Percentiles rank a stretch among this genome's conserved stretches.
Evolutionary conservation across 2,797 vertebrate species (phyloP).

Genomic region (Mus spretus): DNA sequence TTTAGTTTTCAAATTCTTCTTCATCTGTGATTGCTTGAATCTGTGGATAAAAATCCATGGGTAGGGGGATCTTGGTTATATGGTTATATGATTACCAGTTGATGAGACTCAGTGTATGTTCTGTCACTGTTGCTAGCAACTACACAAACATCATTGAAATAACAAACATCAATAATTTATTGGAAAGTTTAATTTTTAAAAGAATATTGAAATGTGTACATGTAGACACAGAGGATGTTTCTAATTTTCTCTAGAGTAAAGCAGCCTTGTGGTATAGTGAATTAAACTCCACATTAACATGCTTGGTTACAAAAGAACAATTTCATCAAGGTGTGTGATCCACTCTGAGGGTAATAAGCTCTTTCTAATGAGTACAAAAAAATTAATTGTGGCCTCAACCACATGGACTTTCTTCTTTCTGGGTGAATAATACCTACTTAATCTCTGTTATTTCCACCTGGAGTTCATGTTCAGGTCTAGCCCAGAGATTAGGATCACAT

Average conservation of each 20-base stretch:
- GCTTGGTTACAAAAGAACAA: not conserved
- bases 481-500: not conserved
- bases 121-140: not conserved
- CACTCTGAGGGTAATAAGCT: constrained; percentile 9
- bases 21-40: not conserved
- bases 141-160: not conserved
- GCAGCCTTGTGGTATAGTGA: not conserved
- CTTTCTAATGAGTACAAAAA: constrained; percentile 37
- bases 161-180: not conserved
- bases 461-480: not conserved
- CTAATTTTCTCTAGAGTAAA: constrained; percentile 20
- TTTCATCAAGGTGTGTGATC: not conserved
- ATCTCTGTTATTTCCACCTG: not conserved
- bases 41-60: not conserved
- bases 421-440: not conserved
- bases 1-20: not conserved
- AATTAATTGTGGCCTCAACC: not conserved
- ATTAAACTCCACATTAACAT: constrained; percentile 18
- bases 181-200: not conserved
- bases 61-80: no score
- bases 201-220: not conserved
- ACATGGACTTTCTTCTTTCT: not conserved
- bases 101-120: not conserved
- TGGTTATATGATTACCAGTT: not conserved
- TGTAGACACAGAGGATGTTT: not conserved